Evolutionary conservation across 2,888 invertebrate genomes (phyloP), one percentile per base, ranked within the genome.

Genomic region (Iselma pallidipennis): DNA sequence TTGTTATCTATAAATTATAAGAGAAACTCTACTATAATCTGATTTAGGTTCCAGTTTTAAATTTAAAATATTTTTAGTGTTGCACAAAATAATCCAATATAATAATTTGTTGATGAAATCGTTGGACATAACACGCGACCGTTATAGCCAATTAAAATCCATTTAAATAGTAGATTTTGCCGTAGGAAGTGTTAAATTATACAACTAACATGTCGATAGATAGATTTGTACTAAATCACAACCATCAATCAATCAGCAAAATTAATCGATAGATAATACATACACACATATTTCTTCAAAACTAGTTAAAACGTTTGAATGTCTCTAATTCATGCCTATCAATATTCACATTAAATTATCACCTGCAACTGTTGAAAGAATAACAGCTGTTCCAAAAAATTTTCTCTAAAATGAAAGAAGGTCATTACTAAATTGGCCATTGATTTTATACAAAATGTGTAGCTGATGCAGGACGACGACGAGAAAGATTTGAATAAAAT

Each of bases 171-270:
- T 16, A 28, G n/a, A 45, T 29, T 45, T 45, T 4, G 51, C 29
- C 57, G 5, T 10, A 45, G 51, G 57, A 37, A 57, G 57, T 57
- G 57, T 57, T 57, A 57, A 57, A 57, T 57, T 57, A 57, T 49
- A 26, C 4, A 37, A 28, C 26, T 14, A 51, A 45, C n/a, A n/a
- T n/a, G n/a, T n/a, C n/a, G n/a, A 28, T 50, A 28, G 33, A 50
- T 50, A 14, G 33, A 37, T 37, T 37, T 16, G 33, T 37, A 16
- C 6, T 14, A 37, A 37, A 37, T 14, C 33, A 37, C 19, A 37
- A 19, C 16, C 37, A 37, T 37, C 37, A 37, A 37, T 37, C 37
- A 37, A 33, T 33, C 33, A 37, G n/a, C n/a, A n/a, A n/a, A n/a
- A n/a, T n/a, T n/a, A 31, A 37, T 37, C 16, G 16, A 19, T 16